Conservation (phyloP, 64 coral and sea anemone species). For the Stichodactyla helianthus region DNA sequence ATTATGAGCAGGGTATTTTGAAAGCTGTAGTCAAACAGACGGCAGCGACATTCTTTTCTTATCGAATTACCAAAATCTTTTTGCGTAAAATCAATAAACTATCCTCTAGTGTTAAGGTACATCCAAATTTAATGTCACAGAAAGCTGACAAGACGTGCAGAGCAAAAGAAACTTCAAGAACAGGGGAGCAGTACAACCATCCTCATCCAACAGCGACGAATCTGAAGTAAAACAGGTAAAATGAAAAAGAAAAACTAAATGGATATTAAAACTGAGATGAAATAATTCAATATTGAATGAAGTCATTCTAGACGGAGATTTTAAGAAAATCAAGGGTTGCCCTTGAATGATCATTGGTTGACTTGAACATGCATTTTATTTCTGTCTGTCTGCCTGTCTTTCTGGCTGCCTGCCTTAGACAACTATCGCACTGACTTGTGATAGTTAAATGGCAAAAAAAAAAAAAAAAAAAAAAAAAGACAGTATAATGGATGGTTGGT, state of each 20-base stretch:
- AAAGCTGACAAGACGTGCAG: background rate
- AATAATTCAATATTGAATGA: background rate
- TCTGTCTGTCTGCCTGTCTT: background rate
- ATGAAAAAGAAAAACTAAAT: background rate
- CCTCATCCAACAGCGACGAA: background rate
- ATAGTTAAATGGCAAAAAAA: no score
- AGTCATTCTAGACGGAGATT: background rate
- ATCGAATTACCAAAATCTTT: background rate
- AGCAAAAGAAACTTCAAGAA: background rate
- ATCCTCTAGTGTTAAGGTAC: background rate
- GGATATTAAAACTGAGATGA: background rate
- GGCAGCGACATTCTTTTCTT: background rate
- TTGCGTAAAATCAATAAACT: constrained; percentile 5
- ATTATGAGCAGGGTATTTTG: background rate
- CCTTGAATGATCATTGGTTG: background rate
- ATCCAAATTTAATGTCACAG: background rate
- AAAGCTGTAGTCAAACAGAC: background rate
- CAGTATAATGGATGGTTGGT: no score
- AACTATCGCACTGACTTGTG: no score
- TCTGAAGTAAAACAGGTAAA: background rate
- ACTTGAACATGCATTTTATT: background rate
- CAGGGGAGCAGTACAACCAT: background rate
- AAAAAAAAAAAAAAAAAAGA: no score
- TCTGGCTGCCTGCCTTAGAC: background rate
- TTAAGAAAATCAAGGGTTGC: background rate